phyloP scores from a whole-genome alignment of 2,113 vertebrate species.

The Halichoerus grypus region DNA sequence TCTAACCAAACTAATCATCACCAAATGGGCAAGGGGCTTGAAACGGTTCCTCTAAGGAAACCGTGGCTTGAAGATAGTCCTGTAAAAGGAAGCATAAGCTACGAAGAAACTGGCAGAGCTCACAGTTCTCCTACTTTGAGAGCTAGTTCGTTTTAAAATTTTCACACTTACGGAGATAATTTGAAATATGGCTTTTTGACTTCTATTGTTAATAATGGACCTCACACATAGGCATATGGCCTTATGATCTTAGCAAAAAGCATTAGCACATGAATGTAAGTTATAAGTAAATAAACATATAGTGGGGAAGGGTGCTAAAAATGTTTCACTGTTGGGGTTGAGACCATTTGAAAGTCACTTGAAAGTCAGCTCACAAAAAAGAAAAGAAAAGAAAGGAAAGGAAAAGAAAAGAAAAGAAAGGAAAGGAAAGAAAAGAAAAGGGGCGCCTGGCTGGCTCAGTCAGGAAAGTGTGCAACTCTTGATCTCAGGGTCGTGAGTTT shows the following conservation, averaged over 20 bases:
- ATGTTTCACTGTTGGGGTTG: neutral
- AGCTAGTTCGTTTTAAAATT: neutral
- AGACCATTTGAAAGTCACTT: conserved; percentile 14
- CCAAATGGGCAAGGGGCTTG: conserved; percentile 11
- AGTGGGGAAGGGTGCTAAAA: neutral
- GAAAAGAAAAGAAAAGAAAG: neutral
- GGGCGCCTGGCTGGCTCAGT: neutral
- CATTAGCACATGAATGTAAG: neutral
- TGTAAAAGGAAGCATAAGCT: neutral
- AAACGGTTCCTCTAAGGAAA: neutral
- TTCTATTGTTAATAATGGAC: neutral
- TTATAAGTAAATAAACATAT: neutral
- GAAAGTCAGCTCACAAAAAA: neutral
- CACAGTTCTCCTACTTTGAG: neutral
- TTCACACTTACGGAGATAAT: neutral
- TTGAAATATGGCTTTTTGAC: neutral
- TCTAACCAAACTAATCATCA: conserved; percentile 28
- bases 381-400: neutral
- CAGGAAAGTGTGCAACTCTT: neutral
- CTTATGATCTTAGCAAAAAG: conserved; percentile 8
- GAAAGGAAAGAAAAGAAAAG: neutral
- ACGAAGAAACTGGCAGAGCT: neutral
- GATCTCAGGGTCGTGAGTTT: neutral
- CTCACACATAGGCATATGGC: neutral
- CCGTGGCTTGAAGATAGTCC: neutral